Conservation (phyloP, 2,888 invertebrate genomes). For the Hybos culiciformis region DNA sequence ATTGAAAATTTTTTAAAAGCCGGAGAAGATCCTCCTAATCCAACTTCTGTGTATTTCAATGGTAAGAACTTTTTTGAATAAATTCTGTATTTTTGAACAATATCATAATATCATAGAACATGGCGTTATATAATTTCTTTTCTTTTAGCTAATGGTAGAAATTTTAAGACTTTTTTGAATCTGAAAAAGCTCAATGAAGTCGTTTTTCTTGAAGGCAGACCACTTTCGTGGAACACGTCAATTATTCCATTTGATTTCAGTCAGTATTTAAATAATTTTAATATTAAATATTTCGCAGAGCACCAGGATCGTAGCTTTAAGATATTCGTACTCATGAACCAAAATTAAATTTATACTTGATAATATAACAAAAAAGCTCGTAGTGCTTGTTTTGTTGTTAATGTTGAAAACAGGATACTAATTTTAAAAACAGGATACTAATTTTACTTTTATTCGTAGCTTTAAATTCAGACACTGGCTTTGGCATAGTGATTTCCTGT, state of each 20-base stretch:
- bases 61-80: too few species aligned
- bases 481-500: slow-evolving; percentile 32
- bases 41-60: slow-evolving; percentile 37
- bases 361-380: too few species aligned
- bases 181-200: slow-evolving; percentile 13
- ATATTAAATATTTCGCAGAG: too few species aligned
- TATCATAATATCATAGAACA: too few species aligned
- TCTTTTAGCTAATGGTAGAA: slow-evolving; percentile 19
- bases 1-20: slow-evolving; percentile 38
- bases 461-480: slow-evolving; percentile 30
- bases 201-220: slow-evolving; percentile 22
- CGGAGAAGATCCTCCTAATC: slow-evolving; percentile 34
- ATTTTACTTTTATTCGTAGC: slow-evolving; percentile 11
- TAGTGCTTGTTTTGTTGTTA: background rate
- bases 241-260: slow-evolving; percentile 17
- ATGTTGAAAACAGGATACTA: background rate
- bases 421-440: too few species aligned
- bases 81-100: too few species aligned
- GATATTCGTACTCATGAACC: too few species aligned
- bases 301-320: too few species aligned
- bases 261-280: too few species aligned
- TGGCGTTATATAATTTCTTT: too few species aligned
- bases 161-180: slow-evolving; percentile 18
- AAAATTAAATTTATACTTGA: too few species aligned
- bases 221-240: slow-evolving; percentile 22